Percentiles rank a stretch among this genome's conserved stretches.
These are phyloP conservation scores for Synanceia verrucosa DNA, from an alignment of 2,797 vertebrate species.

Conservation along the genomic window DNA sequence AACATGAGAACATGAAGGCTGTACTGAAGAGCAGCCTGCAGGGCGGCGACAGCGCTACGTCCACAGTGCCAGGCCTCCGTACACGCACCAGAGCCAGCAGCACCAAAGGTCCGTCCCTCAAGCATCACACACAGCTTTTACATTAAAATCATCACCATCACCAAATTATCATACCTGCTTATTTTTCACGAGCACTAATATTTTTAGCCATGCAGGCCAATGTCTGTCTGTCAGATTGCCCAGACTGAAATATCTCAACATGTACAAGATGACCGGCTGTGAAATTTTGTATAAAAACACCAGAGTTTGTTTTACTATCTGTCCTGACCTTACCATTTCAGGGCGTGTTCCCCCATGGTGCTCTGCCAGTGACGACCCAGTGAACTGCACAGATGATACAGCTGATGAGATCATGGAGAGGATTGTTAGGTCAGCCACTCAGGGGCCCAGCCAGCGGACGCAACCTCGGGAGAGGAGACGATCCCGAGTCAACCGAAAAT, in stretches of 20 bases:
- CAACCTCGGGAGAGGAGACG: slow-evolving; percentile 93
- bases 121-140: not conserved
- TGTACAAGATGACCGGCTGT: not conserved
- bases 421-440: slow-evolving; percentile 96
- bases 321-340: slow-evolving; percentile 44
- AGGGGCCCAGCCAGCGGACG: slow-evolving; percentile 91
- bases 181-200: not conserved
- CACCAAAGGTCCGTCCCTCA: slow-evolving; percentile 76
- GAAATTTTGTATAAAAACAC: not conserved
- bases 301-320: not conserved
- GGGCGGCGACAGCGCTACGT: slow-evolving; percentile 69
- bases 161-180: not conserved
- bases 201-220: not conserved
- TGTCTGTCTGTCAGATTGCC: not conserved
- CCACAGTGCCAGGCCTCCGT: slow-evolving; percentile 84
- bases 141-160: not conserved
- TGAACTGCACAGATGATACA: slow-evolving; percentile 89
- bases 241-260: not conserved
- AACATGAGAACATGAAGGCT: slow-evolving; percentile 98
- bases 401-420: slow-evolving; percentile 99
- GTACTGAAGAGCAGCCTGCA: slow-evolving; percentile 86
- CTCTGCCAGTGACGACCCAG: slow-evolving; percentile 84
- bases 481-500: slow-evolving; percentile 95
- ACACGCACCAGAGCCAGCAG: slow-evolving; percentile 87
- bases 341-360: slow-evolving; percentile 88